A percentile compares a stretch with the other conserved stretches of the same genome.
phyloP scores from a whole-genome alignment of 2,888 invertebrate genomes.

The Cyrtodaria siliqua region DNA sequence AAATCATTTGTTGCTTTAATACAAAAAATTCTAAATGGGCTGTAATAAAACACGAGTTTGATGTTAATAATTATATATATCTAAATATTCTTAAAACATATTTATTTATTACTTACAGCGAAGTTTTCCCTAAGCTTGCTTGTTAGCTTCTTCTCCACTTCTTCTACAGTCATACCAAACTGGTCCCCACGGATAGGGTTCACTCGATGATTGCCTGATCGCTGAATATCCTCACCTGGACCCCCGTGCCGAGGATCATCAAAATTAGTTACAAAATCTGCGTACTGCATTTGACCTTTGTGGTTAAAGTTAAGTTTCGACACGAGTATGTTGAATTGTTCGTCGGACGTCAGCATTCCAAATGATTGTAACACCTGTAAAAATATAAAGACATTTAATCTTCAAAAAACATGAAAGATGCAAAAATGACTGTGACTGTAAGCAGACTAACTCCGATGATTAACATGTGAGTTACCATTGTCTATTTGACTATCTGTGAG shows the following conservation, averaged over 20 bases:
- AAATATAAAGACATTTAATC: no score
- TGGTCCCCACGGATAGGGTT: slow-evolving; percentile 84
- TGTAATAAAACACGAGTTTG: no score
- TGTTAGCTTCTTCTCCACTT: slow-evolving; percentile 78
- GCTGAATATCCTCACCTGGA: slow-evolving; percentile 68
- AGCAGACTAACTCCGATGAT: no score
- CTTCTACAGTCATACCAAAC: slow-evolving; percentile 79
- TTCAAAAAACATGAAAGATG: no score
- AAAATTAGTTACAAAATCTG: slow-evolving; percentile 81
- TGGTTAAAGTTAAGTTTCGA: slow-evolving; percentile 74
- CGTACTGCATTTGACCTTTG: slow-evolving; percentile 80
- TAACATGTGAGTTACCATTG: no score
- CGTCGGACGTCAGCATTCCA: slow-evolving; percentile 80
- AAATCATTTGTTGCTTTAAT: no score
- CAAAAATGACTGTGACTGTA: no score
- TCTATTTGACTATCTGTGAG: no score
- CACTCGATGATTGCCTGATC: slow-evolving; percentile 81
- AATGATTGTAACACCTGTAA: slow-evolving; percentile 77
- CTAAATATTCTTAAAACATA: no score
- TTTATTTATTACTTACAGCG: slow-evolving; percentile 82
- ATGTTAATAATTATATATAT: no score
- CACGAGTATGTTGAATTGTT: slow-evolving; percentile 80
- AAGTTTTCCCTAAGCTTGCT: slow-evolving; percentile 84
- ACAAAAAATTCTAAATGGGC: no score
- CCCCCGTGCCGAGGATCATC: slow-evolving; percentile 78